A percentile compares a stretch with the other conserved stretches of the same genome.
Conservation (phyloP, 2,797 vertebrate species). For the Nannoperca obscura region DNA sequence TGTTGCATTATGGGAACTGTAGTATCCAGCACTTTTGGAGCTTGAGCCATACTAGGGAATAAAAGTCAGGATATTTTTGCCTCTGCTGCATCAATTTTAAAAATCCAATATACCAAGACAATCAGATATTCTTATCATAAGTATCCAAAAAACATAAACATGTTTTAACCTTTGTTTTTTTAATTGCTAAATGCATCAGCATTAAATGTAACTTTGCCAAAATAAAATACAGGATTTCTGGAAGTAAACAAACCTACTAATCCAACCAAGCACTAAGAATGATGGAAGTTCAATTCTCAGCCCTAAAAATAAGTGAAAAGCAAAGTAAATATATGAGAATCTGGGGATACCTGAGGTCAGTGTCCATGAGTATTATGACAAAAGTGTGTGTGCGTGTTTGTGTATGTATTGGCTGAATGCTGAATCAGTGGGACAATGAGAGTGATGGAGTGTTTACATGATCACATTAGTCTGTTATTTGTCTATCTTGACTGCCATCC, state of each 20-base stretch:
- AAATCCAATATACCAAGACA: neutral
- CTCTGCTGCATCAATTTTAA: neutral
- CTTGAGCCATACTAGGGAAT: neutral
- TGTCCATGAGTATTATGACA: neutral
- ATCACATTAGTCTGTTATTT: slow-evolving; percentile 55
- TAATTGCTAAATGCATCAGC: neutral
- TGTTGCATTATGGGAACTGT: slow-evolving; percentile 4
- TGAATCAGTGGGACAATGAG: slow-evolving; percentile 39
- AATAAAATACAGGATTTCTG: neutral
- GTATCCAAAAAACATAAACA: neutral
- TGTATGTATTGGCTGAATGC: neutral
- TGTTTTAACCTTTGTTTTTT: neutral
- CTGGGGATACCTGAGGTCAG: slow-evolving; percentile 8
- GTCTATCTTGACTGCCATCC: slow-evolving; percentile 43
- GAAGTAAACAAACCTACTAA: neutral
- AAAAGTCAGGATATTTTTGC: neutral
- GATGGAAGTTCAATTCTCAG: neutral
- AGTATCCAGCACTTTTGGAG: neutral
- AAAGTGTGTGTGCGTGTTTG: neutral
- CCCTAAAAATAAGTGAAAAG: slow-evolving; percentile 8
- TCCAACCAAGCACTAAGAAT: neutral
- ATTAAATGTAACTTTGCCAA: neutral
- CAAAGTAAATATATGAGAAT: neutral
- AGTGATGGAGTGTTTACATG: slow-evolving; percentile 55
- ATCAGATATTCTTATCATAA: neutral